Evolutionary conservation across 2,113 vertebrate genomes (phyloP), one percentile per base, ranked within the genome.

Genomic region (Neotragus moschatus): DNA sequence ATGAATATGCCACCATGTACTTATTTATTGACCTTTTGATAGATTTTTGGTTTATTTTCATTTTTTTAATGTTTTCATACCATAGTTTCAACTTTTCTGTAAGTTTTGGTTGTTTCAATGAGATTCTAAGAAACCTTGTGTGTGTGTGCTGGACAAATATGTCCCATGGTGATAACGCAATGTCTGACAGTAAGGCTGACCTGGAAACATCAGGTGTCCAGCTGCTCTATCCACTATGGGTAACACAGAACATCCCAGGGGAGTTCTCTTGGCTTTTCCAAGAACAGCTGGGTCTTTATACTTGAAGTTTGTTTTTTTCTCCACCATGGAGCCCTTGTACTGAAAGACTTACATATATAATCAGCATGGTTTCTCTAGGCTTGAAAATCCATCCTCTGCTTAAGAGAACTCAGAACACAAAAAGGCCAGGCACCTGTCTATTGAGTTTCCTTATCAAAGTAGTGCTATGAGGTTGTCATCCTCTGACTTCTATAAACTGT

Each of bases 281-380:
- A 79, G n/a, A 73, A 19, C 26, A 70, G 43, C 60, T 70, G 66
- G 81, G 28, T n/a, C 80, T 95, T 88, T 28, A 9, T 19, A 61
- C 19, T 30, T 87, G 58, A 66, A 39, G 12, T 82, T 26, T 36
- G 33, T 1, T 7, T 79, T 80, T 56, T 60, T 21, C 60, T 84
- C 51, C 15, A 51, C 7, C n/a, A 25, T 58, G 28, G 70, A 88
- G 11, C 25, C 3, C 30, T 63, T 61, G 23, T 47, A 23, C 61
- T 26, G 15, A 21, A 53, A 51, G 36, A 95, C 19, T 61, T 25
- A 9, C 30, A 25, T 58, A 53, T 84, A 26, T 61, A 45, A 81
- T 84, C 55, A 92, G 80, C 90, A 51, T 80, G 16, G 70, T 70
- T 98, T 95, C 63, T 92, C 45, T 6, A 84, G 92, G 51, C 43